Conservation (phyloP, 2,797 vertebrate genomes). For the Scyliorhinus canicula region DNA sequence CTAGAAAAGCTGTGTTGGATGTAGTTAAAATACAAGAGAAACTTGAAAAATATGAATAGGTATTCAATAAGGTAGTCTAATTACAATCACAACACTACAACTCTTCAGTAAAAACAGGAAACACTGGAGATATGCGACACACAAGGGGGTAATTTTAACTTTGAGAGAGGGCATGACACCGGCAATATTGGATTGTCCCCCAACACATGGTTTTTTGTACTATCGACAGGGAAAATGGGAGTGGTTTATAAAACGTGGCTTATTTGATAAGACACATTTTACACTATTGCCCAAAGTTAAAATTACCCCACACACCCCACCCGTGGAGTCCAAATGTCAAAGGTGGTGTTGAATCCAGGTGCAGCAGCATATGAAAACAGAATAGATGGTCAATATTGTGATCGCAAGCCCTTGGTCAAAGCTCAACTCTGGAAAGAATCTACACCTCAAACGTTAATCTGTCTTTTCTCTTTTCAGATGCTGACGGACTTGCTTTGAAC, state of each 20-base stretch:
- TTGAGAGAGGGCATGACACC: not conserved
- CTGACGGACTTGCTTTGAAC: not conserved
- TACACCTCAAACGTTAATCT: not conserved
- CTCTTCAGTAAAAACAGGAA: conserved; percentile 22
- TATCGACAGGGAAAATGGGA: not conserved
- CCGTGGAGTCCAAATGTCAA: not conserved
- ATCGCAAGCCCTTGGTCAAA: not conserved
- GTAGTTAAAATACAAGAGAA: not conserved
- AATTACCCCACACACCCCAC: not conserved
- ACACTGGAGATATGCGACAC: not conserved
- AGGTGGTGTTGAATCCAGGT: not conserved
- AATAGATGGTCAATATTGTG: not conserved
- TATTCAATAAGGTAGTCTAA: not conserved
- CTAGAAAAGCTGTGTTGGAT: not conserved
- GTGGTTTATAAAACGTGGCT: not conserved
- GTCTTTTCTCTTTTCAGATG: not conserved
- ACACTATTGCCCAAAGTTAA: not conserved
- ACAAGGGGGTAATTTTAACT: not conserved
- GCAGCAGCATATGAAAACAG: not conserved
- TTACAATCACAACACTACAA: conserved; percentile 10
- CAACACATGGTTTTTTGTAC: not conserved
- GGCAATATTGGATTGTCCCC: not conserved
- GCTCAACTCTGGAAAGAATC: not conserved
- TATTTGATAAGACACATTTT: not conserved
- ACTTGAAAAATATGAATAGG: not conserved